phyloP scores from a whole-genome alignment of 2,888 invertebrate genomes.

The Nemapogon koenigi region DNA sequence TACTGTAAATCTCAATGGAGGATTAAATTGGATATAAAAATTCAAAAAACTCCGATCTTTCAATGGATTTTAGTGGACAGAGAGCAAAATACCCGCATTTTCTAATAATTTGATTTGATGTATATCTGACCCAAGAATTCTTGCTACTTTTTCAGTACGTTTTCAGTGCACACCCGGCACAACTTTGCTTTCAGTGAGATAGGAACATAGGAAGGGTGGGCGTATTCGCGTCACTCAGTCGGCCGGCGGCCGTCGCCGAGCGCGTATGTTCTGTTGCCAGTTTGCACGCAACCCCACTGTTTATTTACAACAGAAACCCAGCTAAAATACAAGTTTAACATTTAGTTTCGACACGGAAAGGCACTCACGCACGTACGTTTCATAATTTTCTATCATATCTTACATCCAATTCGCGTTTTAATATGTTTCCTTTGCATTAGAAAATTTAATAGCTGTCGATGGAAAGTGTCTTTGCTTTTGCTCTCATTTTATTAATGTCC shows the following conservation, averaged over 20 bases:
- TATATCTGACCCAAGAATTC: too few species aligned
- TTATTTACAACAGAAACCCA: conserved; percentile 39
- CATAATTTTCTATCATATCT: background rate
- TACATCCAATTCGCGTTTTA: background rate
- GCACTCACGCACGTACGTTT: conserved; percentile 32
- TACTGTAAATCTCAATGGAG: too few species aligned
- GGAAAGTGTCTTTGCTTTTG: background rate
- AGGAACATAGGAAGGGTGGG: too few species aligned
- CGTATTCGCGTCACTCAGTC: conserved; percentile 27
- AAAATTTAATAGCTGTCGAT: background rate
- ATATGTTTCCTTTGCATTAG: background rate
- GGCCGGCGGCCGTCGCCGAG: conserved; percentile 42
- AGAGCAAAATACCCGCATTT: too few species aligned
- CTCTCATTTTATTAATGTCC: too few species aligned
- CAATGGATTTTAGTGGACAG: too few species aligned
- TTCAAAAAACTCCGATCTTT: too few species aligned
- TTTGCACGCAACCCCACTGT: conserved; percentile 29
- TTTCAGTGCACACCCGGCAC: too few species aligned
- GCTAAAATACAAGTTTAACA: conserved; percentile 11
- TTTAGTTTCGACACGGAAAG: conserved; percentile 13
- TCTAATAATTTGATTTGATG: too few species aligned
- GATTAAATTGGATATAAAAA: too few species aligned
- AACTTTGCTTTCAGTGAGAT: too few species aligned
- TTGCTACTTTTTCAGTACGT: too few species aligned
- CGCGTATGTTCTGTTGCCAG: conserved; percentile 25